Percentiles rank a stretch among this genome's conserved stretches.
phyloP scores from a whole-genome alignment of 1,140 invertebrate genomes.

The Eueides isabella region DNA sequence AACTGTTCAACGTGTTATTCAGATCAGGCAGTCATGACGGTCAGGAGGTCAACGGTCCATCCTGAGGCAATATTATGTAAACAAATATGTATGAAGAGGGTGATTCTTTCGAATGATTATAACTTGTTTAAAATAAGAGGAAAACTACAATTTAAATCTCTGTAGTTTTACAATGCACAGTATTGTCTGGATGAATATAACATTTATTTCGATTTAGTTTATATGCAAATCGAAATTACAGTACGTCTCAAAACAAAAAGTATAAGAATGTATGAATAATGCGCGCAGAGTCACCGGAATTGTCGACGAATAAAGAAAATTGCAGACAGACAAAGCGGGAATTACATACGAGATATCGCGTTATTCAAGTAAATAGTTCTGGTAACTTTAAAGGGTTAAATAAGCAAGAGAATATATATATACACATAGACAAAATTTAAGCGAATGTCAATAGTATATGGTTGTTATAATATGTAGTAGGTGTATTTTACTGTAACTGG shows the following conservation, averaged over 20 bases:
- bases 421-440: neutral
- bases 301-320: slow-evolving; percentile 17
- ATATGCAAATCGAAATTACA: neutral
- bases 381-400: slow-evolving; percentile 2
- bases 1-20: too few relatives aligned
- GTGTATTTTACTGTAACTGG: neutral
- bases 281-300: neutral
- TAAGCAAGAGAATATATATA: neutral
- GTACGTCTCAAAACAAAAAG: neutral
- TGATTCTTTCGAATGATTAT: too few relatives aligned
- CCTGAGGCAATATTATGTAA: too few relatives aligned
- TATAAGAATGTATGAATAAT: slow-evolving; percentile 1
- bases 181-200: neutral
- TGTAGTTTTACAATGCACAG: neutral
- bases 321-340: slow-evolving; percentile 12
- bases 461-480: neutral
- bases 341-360: slow-evolving; percentile 20
- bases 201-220: neutral
- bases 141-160: neutral
- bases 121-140: neutral
- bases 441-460: neutral
- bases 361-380: slow-evolving; percentile 1
- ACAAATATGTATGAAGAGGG: too few relatives aligned
- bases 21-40: too few relatives aligned
- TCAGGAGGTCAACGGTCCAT: too few relatives aligned